Evolutionary conservation across 2,113 vertebrate species (phyloP), one percentile per base, ranked within the genome.

Genomic region (Gallinago undulata): DNA sequence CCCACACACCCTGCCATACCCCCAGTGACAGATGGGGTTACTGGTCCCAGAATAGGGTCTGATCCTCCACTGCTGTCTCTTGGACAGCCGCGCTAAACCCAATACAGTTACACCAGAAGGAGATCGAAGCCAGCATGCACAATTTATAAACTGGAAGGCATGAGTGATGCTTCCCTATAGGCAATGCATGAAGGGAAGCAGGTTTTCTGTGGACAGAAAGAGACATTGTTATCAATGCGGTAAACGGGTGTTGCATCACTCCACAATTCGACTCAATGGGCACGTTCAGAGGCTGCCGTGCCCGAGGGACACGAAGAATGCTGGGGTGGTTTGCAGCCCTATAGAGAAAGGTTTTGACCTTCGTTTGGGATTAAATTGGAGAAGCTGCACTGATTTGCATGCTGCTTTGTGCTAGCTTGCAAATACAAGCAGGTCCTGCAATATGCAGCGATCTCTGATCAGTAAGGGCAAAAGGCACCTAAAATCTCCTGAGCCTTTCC

Each of bases 261-360:
- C n/a, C 73, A 45, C 2, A 10, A 19, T 21, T 18, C 4, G 19
- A 30, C 60, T 56, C 79, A 15, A 23, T 2, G 19, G 41, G 60
- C 70, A 48, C 2, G 16, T 41, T 45, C 75, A 28, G 77, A 77
- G 85, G 53, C 67, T 78, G 64, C 74, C 30, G 87, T 37, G n/a
- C 70, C 66, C 27, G 13, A 37, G 82, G 81, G 62, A 48, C 39
- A 19, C 0, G 0, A 15, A 59, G 62, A 67, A 30, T 11, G 18
- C 41, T 2, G 1, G n/a, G 7, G 48, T 14, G 24, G 37, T 27
- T 84, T n/a, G 41, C 68, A 87, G 85, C 59, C 41, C 76, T 45
- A 6, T 4, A 75, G 55, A 59, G 9, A 19, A 48, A 77, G 86
- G 68, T 43, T 69, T 41, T 1, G 3, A 41, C 17, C 85, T 80